Percentiles rank a stretch among this genome's conserved stretches.
phyloP scores from a whole-genome alignment of 2,113 vertebrate genomes.

The Motacilla tschutschensis region DNA sequence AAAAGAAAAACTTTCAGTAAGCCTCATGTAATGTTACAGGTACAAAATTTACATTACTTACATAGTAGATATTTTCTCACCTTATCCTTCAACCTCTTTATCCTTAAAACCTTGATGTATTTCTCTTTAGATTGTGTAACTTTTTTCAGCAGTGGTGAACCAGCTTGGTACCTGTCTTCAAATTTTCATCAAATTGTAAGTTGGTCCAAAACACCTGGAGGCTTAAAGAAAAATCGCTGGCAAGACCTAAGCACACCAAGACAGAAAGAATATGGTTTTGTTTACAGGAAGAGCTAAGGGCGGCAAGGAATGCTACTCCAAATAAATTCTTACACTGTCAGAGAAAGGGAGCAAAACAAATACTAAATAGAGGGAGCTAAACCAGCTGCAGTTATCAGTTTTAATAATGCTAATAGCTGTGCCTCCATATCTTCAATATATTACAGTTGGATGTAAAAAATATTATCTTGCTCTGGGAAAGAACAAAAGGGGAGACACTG shows the following conservation, averaged over 20 bases:
- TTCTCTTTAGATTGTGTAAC: background rate
- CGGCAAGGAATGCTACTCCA: background rate
- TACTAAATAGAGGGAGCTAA: background rate
- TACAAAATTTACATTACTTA: background rate
- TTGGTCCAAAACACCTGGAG: background rate
- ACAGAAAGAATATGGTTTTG: background rate
- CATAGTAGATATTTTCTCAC: background rate
- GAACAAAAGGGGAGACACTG: background rate
- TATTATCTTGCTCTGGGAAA: background rate
- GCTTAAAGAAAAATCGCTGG: background rate
- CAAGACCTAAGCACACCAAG: background rate
- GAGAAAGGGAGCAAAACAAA: background rate
- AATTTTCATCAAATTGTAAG: background rate
- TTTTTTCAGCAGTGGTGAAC: background rate
- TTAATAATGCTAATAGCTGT: background rate
- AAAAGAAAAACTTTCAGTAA: background rate
- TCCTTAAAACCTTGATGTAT: background rate
- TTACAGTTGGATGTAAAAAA: background rate
- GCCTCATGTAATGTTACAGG: background rate
- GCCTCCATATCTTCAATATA: background rate
- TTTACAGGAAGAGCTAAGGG: background rate
- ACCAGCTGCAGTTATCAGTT: background rate
- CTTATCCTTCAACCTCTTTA: background rate
- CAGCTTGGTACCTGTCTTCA: background rate
- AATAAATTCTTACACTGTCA: background rate